These are phyloP conservation scores for Leptinotarsa juncta DNA, from an alignment of 2,888 invertebrate genomes.

Conservation along the genomic window DNA sequence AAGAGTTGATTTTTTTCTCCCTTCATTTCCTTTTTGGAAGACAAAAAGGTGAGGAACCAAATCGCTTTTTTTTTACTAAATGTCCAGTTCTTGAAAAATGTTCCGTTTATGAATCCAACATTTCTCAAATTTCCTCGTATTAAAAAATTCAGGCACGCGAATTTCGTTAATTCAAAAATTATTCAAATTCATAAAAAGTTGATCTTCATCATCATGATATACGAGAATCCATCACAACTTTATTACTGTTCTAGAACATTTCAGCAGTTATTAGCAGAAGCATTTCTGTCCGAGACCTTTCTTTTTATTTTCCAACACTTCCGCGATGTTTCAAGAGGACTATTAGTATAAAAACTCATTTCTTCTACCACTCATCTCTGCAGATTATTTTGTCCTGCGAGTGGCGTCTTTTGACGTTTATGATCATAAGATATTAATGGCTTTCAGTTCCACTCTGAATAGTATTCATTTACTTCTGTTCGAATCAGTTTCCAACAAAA, in stretches of 20 bases:
- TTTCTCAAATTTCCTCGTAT: no score
- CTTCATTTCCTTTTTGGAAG: no score
- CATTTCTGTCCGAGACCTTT: not conserved
- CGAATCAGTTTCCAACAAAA: slow-evolving; percentile 35
- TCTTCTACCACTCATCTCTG: slow-evolving; percentile 33
- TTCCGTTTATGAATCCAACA: no score
- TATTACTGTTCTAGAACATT: not conserved
- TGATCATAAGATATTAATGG: slow-evolving; percentile 45
- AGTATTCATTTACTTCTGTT: slow-evolving; percentile 34
- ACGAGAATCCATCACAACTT: no score
- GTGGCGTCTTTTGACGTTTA: slow-evolving; percentile 40
- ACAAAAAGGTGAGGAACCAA: no score
- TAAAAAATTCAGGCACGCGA: no score
- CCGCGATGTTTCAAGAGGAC: not conserved
- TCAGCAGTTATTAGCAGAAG: not conserved
- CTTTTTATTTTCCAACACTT: not conserved
- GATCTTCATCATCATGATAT: no score
- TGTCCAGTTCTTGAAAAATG: no score
- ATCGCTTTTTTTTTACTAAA: no score
- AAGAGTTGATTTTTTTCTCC: no score
- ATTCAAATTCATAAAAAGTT: no score
- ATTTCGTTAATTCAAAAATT: no score
- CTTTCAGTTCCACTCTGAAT: slow-evolving; percentile 33
- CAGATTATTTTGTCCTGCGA: slow-evolving; percentile 36
- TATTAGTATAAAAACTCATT: slow-evolving; percentile 21